Evolutionary conservation across 2,113 vertebrate genomes (phyloP), one percentile per base, ranked within the genome.

Genomic region (Vulpes vulpes): DNA sequence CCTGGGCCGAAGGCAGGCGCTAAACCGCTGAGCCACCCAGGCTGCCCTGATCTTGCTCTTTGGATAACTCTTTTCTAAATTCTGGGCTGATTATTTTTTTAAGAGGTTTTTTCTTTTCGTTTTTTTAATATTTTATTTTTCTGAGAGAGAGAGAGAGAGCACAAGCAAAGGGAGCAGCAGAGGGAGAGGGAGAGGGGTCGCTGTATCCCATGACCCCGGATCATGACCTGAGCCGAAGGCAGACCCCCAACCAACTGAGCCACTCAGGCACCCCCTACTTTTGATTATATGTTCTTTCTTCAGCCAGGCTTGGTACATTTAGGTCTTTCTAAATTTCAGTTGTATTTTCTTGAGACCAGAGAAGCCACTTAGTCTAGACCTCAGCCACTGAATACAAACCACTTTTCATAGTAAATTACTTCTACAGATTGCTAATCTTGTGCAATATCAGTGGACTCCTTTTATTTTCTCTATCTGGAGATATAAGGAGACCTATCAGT

Each of bases 371-470:
- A 62, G 53, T n/a, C 35, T 81, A 15, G 64, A 91, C 51, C 30
- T 94, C 7, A 0, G 22, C 76, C 83, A 69, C 38, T 80, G 1
- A 85, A 71, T 65, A 80, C 11, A 73, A 55, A 89, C 19, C 76
- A 94, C 80, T 16, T 53, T 88, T 92, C 64, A 89, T 7, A 17
- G 43, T 84, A 89, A 64, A 94, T 71, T 73, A 71, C 83, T 92
- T 57, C 60, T 96, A 69, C 32, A 89, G 8, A 69, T 92, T 87
- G 32, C 69, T 88, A 84, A 94, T 86, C 67, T 84, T 73, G 20
- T 73, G 23, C 25, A 62, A 55, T 62, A 67, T 59, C 57, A 94
- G 49, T 38, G 78, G 60, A 83, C n/a, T 57, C 83, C 27, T 80
- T 80, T 25, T 64, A 65, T 81, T 67, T 65, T 90, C 81, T 86